Evolutionary conservation across 2,113 vertebrate species (phyloP), one percentile per base, ranked within the genome.

Genomic region (Microcebus ravelobensis): DNA sequence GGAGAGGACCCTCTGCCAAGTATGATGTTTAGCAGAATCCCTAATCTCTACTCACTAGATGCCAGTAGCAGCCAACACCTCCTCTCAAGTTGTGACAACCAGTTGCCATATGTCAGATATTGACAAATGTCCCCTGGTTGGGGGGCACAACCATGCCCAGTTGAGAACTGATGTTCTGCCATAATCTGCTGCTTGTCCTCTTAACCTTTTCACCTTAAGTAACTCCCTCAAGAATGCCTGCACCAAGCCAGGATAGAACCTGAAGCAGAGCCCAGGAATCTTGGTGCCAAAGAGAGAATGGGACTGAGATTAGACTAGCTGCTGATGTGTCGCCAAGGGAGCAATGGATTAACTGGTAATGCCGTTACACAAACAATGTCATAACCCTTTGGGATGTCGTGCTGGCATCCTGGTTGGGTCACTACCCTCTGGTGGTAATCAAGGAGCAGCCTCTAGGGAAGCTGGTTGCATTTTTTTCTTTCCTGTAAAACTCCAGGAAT

Each of bases 401-500:
- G 11, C 57, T 91, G 89, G 83, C 74, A 29, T 42, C 67, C 50
- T 68, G 45, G 61, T 68, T 25, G 0, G 79, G 93, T 77, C 77
- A 68, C 65, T 87, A 31, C 50, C 50, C 70, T 85, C 50, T 39
- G 20, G 36, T 67, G 42, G 73, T 94, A 89, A 93, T 93, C 91
- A 48, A 95, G 83, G 90, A 96, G 80, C 45, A 95, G 86, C 57
- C 86, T n/a, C 70, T 13, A 55, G 87, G 79, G 86, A 89, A 67
- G 25, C 42, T 45, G 50, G 31, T 79, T 88, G 59, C 52, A n/a
- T 85, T 91, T 88, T 31, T 91, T 88, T 31, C n/a, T 8, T 80
- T 87, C 6, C 74, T 61, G 52, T 71, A 15, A 87, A 74, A 34
- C 42, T 34, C 90, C 25, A 50, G n/a, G 79, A 85, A 95, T 7